Evolutionary conservation across 1,140 invertebrate species (phyloP).

Genomic region (Scaptodrosophila lebanonensis): DNA sequence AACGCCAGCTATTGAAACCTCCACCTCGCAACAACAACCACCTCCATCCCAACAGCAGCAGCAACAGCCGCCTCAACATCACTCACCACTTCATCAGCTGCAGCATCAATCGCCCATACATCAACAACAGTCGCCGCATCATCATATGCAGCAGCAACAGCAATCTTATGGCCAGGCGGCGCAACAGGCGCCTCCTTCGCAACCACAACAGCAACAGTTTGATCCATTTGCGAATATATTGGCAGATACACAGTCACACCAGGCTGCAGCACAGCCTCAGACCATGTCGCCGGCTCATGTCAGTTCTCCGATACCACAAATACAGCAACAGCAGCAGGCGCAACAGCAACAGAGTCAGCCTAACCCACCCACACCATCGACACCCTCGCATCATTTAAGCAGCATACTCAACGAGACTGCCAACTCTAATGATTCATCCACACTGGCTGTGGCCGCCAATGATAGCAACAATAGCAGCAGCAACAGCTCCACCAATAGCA

Average conservation of each 20-base stretch:
- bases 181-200: slow-evolving; percentile 24
- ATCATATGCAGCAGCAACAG: slow-evolving; percentile 30
- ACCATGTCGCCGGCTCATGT: slow-evolving; percentile 61
- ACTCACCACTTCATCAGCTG: slow-evolving; percentile 58
- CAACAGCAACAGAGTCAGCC: slow-evolving; percentile 10
- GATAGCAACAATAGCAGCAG: slow-evolving; percentile 75
- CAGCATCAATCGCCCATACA: slow-evolving; percentile 55
- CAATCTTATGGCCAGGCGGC: slow-evolving; percentile 62
- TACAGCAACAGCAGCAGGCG: slow-evolving; percentile 27
- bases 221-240: slow-evolving; percentile 58
- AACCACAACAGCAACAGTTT: slow-evolving; percentile 57
- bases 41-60: slow-evolving; percentile 54
- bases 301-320: slow-evolving; percentile 58
- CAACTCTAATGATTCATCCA: slow-evolving; percentile 73
- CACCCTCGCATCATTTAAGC: slow-evolving; percentile 66
- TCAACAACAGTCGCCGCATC: slow-evolving; percentile 35
- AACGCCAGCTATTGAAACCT: background rate
- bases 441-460: slow-evolving; percentile 66
- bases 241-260: slow-evolving; percentile 26
- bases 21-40: slow-evolving; percentile 14
- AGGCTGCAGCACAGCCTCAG: slow-evolving; percentile 28
- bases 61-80: slow-evolving; percentile 54
- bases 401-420: slow-evolving; percentile 72
- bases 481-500: slow-evolving; percentile 74
- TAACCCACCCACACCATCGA: slow-evolving; percentile 29